Evolutionary conservation across 2,797 vertebrate species (phyloP).

Genomic region (Chaenodraco wilsoni): DNA sequence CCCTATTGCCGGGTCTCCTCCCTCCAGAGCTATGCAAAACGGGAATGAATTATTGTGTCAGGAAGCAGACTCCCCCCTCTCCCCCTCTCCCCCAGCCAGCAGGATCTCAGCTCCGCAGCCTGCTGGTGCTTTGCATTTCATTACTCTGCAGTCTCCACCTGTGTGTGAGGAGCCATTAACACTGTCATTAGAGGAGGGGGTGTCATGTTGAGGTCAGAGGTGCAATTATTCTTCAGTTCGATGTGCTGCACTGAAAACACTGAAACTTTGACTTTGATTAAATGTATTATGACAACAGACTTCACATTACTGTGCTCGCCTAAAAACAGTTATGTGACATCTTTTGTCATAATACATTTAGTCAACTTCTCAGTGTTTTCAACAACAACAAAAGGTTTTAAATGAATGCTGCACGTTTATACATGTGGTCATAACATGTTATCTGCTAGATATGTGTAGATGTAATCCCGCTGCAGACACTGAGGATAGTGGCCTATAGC

Average conservation of each 20-base stretch:
- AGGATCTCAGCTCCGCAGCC: constrained; percentile 37
- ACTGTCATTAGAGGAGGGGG: constrained; percentile 46
- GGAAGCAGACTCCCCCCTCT: constrained; percentile 37
- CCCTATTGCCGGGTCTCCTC: constrained; percentile 52
- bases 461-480: background rate
- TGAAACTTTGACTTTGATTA: too few species aligned
- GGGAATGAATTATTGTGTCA: constrained; percentile 73
- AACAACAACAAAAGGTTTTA: background rate
- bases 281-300: too few species aligned
- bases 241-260: too few species aligned
- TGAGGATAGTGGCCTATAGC: background rate
- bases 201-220: constrained; percentile 36
- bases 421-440: background rate
- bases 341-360: too few species aligned
- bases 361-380: too few species aligned
- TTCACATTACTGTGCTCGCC: too few species aligned
- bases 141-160: constrained; percentile 63
- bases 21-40: constrained; percentile 67
- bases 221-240: constrained; percentile 14
- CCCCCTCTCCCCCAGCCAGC: constrained; percentile 22
- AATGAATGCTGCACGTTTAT: background rate
- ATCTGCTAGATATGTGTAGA: background rate
- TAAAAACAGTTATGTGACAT: too few species aligned
- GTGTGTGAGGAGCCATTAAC: constrained; percentile 52
- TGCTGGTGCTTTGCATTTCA: constrained; percentile 61